phyloP scores from a whole-genome alignment of 2,797 vertebrate species.

The Dipus sagitta region DNA sequence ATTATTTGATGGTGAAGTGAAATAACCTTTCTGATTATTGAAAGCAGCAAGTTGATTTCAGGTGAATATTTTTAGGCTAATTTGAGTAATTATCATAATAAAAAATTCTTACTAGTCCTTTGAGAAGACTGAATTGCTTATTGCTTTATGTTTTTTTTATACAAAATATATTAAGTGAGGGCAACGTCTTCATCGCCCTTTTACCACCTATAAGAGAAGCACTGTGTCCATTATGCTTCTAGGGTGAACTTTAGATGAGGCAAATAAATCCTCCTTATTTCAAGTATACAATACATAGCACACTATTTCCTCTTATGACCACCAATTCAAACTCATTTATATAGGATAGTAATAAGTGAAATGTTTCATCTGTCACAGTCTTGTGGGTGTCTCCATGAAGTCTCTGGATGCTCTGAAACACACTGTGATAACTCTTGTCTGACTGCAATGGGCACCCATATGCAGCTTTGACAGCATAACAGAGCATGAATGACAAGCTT shows the following conservation, averaged over 20 bases:
- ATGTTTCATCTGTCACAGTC: neutral
- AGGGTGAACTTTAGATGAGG: neutral
- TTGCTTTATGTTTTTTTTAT: neutral
- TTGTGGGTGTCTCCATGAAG: neutral
- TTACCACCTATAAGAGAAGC: neutral
- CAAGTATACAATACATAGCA: neutral
- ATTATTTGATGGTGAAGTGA: neutral
- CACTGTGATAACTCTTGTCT: neutral
- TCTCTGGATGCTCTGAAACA: neutral
- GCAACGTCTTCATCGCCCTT: neutral
- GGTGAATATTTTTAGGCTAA: slow-evolving; percentile 42
- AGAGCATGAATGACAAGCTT: neutral
- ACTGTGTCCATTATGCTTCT: neutral
- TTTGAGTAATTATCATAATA: slow-evolving; percentile 35
- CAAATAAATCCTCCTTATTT: neutral
- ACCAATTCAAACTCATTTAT: neutral
- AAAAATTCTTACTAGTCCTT: neutral
- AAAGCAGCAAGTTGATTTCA: slow-evolving; percentile 40
- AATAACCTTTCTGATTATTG: neutral
- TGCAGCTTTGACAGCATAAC: slow-evolving; percentile 9
- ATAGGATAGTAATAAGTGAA: neutral
- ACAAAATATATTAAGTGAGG: neutral
- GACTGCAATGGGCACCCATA: neutral
- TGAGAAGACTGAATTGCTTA: slow-evolving; percentile 8
- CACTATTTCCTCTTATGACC: neutral